phyloP scores from a whole-genome alignment of 2,113 vertebrate genomes.

The Diphyllodes magnificus region DNA sequence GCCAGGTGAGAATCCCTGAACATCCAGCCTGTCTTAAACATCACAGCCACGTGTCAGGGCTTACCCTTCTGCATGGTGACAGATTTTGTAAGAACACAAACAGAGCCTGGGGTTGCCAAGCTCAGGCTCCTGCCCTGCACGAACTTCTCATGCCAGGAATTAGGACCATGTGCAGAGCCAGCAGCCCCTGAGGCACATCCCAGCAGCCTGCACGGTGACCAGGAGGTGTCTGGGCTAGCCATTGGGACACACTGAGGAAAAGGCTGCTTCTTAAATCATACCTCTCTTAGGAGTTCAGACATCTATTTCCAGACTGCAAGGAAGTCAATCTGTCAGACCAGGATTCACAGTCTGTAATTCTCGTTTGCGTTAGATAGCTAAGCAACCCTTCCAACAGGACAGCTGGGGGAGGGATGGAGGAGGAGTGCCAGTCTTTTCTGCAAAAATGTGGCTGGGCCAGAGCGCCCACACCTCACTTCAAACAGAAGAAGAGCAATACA shows the following conservation, averaged over 20 bases:
- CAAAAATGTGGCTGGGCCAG: neutral
- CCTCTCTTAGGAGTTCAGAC: neutral
- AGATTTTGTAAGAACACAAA: neutral
- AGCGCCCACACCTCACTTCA: neutral
- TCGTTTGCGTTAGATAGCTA: neutral
- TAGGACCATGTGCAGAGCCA: neutral
- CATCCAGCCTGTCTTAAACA: neutral
- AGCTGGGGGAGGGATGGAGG: slow-evolving; percentile 31
- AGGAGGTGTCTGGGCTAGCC: neutral
- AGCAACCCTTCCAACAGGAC: slow-evolving; percentile 30
- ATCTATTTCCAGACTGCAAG: neutral
- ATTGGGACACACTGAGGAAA: neutral
- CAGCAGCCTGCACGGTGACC: neutral
- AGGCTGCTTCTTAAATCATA: neutral
- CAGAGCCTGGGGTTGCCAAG: neutral
- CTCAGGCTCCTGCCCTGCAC: neutral
- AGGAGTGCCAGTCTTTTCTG: slow-evolving; percentile 34
- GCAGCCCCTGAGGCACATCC: neutral
- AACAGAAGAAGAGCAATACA: neutral
- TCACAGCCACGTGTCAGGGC: neutral
- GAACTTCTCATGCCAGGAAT: neutral
- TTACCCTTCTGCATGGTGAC: neutral
- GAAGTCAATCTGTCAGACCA: slow-evolving; percentile 33
- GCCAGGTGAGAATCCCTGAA: neutral
- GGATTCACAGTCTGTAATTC: slow-evolving; percentile 24